These are phyloP conservation scores for Eilema depressum DNA, from an alignment of 2,888 invertebrate genomes.

Conservation along the genomic window DNA sequence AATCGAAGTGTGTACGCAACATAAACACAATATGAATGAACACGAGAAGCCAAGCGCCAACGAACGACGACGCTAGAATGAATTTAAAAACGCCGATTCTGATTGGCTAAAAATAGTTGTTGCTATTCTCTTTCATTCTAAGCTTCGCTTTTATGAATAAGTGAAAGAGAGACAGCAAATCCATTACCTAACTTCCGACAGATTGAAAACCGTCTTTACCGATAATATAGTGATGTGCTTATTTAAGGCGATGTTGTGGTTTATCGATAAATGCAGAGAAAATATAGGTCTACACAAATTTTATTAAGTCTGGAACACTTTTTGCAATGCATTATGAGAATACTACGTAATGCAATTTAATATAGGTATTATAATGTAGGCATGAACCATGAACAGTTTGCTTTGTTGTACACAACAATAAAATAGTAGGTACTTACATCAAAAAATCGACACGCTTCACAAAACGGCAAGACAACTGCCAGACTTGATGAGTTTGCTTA, in stretches of 20 bases:
- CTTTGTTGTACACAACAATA: too few relatives aligned
- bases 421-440: background rate
- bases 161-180: slow-evolving; percentile 35
- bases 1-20: slow-evolving; percentile 60
- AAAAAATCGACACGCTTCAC: slow-evolving; percentile 1
- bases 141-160: background rate
- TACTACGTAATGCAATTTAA: too few relatives aligned
- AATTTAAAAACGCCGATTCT: slow-evolving; percentile 70
- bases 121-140: slow-evolving; percentile 42
- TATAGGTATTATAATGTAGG: too few relatives aligned
- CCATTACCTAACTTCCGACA: background rate
- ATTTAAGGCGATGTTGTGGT: background rate
- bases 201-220: slow-evolving; percentile 5
- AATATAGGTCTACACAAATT: too few relatives aligned
- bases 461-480: background rate
- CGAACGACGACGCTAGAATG: slow-evolving; percentile 78
- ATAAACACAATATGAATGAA: slow-evolving; percentile 57
- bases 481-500: background rate
- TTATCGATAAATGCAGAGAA: background rate
- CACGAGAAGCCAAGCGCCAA: slow-evolving; percentile 72
- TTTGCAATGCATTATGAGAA: too few relatives aligned
- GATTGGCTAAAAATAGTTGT: slow-evolving; percentile 76
- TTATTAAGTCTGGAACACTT: too few relatives aligned
- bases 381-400: too few relatives aligned
- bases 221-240: background rate